These are phyloP conservation scores for Trichoplusia ni DNA, from an alignment of 1,140 invertebrate genomes.

Conservation along the genomic window DNA sequence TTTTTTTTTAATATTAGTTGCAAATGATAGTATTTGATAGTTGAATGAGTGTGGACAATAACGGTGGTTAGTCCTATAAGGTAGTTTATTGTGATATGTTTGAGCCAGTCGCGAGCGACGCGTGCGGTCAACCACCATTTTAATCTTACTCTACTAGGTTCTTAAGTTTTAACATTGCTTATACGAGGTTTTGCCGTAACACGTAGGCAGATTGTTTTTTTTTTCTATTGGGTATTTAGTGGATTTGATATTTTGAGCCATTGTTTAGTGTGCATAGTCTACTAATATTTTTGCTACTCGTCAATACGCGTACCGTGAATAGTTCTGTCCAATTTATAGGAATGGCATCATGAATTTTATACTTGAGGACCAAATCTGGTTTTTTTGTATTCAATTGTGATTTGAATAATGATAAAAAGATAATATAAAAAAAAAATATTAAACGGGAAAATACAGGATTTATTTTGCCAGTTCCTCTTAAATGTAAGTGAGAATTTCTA, in stretches of 20 bases:
- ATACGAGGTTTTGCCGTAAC: slow-evolving; percentile 63
- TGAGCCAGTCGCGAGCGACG: slow-evolving; percentile 48
- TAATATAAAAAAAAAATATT: slow-evolving; percentile 3
- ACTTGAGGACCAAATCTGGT: slow-evolving; percentile 73
- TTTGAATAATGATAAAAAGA: slow-evolving; percentile 37
- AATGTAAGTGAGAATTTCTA: slow-evolving; percentile 80
- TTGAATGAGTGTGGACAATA: slow-evolving; percentile 73
- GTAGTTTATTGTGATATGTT: slow-evolving; percentile 63
- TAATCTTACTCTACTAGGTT: slow-evolving; percentile 63
- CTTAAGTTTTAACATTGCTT: slow-evolving; percentile 73
- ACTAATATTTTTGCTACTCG: slow-evolving; percentile 79
- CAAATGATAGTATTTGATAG: slow-evolving; percentile 67
- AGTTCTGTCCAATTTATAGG: slow-evolving; percentile 72
- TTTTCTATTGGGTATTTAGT: slow-evolving; percentile 73
- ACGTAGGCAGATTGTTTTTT: slow-evolving; percentile 45
- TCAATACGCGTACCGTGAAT: slow-evolving; percentile 54
- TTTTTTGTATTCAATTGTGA: slow-evolving; percentile 59
- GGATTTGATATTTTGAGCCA: slow-evolving; percentile 72
- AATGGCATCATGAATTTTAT: slow-evolving; percentile 77
- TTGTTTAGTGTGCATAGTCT: slow-evolving; percentile 70
- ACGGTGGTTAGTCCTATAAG: slow-evolving; percentile 62
- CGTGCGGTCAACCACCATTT: slow-evolving; percentile 58
- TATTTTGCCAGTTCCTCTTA: slow-evolving; percentile 81
- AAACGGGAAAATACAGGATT: slow-evolving; percentile 72
- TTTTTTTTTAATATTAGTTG: slow-evolving; percentile 62